Percentiles rank a stretch among this genome's conserved stretches.
Evolutionary conservation across 92 coral and sea anemone genomes (phyloP).

Genomic region (Epizoanthus ramosus): DNA sequence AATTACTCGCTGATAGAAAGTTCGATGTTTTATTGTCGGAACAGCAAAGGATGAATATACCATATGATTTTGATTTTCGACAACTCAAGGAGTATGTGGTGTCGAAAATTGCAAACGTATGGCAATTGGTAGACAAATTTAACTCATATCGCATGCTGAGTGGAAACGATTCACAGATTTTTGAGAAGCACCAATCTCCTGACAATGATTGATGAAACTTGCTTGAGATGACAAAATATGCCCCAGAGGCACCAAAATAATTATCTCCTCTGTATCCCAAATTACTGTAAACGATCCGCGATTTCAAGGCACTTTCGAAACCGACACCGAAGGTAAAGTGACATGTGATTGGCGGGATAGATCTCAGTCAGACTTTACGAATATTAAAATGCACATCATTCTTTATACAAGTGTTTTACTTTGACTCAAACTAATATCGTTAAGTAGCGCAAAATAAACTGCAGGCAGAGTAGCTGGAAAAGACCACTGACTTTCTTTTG

Average conservation of each 20-base stretch:
- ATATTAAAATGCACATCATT: constrained; percentile 37
- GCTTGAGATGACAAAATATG: constrained; percentile 42
- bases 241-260: constrained; percentile 31
- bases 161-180: constrained; percentile 29
- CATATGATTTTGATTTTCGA: constrained; percentile 48
- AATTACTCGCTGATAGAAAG: constrained; percentile 52
- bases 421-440: constrained; percentile 9
- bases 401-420: not conserved
- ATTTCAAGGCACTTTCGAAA: constrained; percentile 23
- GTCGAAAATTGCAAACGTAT: constrained; percentile 36
- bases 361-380: constrained; percentile 39
- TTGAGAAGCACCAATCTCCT: constrained; percentile 22
- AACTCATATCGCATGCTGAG: constrained; percentile 39
- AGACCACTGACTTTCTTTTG: not conserved
- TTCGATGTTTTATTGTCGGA: constrained; percentile 37
- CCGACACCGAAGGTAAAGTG: constrained; percentile 33
- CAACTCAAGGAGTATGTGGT: constrained; percentile 30
- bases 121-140: constrained; percentile 24
- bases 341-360: constrained; percentile 64
- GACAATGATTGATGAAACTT: constrained; percentile 44
- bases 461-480: not conserved
- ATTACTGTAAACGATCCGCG: constrained; percentile 44
- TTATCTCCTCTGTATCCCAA: constrained; percentile 37
- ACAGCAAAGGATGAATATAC: constrained; percentile 38
- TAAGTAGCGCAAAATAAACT: constrained; percentile 20